Percentiles rank a stretch among this genome's conserved stretches.
Evolutionary conservation across 2,888 invertebrate species (phyloP).

Genomic region (Phengaris alcon): DNA sequence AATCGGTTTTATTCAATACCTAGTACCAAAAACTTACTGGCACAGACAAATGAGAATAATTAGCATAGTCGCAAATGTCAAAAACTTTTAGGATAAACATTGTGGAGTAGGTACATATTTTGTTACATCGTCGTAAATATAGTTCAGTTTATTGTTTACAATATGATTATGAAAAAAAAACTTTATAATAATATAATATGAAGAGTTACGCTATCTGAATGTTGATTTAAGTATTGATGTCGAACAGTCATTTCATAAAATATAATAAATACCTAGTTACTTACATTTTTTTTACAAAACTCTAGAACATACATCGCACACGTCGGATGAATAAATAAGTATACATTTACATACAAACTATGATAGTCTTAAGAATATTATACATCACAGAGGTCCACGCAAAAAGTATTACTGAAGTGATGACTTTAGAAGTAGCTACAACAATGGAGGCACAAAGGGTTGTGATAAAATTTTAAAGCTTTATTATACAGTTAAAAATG

Average conservation of each 20-base stretch:
- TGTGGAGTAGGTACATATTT: background rate
- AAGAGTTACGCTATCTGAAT: background rate
- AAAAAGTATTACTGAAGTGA: conserved; percentile 18
- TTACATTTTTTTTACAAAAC: background rate
- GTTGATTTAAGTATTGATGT: background rate
- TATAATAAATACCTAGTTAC: background rate
- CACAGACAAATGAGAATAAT: too few relatives aligned
- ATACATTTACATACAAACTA: conserved; percentile 8
- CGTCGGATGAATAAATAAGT: background rate
- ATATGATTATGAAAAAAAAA: background rate
- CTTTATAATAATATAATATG: background rate
- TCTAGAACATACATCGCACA: conserved; percentile 18
- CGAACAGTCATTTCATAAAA: background rate
- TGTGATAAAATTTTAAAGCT: conserved; percentile 42
- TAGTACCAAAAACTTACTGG: too few relatives aligned
- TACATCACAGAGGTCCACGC: conserved; percentile 37
- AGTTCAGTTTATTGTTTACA: background rate
- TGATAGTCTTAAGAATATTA: conserved; percentile 41
- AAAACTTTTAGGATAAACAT: too few relatives aligned
- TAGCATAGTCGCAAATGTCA: too few relatives aligned
- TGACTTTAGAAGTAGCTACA: conserved; percentile 27
- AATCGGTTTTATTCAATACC: too few relatives aligned
- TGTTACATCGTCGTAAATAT: background rate
- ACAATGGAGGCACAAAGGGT: conserved; percentile 40
- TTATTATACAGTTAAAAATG: conserved; percentile 34